phyloP scores from a whole-genome alignment of 2,888 invertebrate species.

The Acrobasis consociella region DNA sequence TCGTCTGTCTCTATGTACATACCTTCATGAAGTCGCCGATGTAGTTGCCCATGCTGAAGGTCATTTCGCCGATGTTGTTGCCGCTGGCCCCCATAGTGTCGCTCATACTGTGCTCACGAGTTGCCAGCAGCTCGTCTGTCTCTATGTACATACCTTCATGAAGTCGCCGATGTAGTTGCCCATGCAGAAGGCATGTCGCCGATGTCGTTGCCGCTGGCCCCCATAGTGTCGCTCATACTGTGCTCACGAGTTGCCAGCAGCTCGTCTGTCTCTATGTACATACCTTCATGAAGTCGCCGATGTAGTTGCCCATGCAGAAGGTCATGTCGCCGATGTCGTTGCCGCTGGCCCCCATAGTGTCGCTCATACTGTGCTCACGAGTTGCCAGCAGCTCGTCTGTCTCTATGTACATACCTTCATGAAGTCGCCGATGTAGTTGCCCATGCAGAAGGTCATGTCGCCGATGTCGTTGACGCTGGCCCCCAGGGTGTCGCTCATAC shows the following conservation, averaged over 20 bases:
- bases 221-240: conserved; percentile 37
- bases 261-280: no score
- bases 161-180: conserved; percentile 92
- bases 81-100: conserved; percentile 64
- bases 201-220: conserved; percentile 82
- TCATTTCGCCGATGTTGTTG: conserved; percentile 90
- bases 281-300: no score
- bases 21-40: no score
- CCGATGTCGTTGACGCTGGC: conserved; percentile 84
- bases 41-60: conserved; percentile 92
- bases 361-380: conserved; percentile 41
- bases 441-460: conserved; percentile 93
- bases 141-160: no score
- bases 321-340: conserved; percentile 91
- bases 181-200: conserved; percentile 93
- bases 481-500: conserved; percentile 51
- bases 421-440: conserved; percentile 92
- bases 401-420: no score
- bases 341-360: conserved; percentile 60
- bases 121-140: no score
- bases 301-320: conserved; percentile 92
- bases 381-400: no score
- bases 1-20: no score
- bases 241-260: no score
- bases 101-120: conserved; percentile 35